Base-by-base conservation (phyloP, 2,888 invertebrate species). In the Polietes domitor region DNA sequence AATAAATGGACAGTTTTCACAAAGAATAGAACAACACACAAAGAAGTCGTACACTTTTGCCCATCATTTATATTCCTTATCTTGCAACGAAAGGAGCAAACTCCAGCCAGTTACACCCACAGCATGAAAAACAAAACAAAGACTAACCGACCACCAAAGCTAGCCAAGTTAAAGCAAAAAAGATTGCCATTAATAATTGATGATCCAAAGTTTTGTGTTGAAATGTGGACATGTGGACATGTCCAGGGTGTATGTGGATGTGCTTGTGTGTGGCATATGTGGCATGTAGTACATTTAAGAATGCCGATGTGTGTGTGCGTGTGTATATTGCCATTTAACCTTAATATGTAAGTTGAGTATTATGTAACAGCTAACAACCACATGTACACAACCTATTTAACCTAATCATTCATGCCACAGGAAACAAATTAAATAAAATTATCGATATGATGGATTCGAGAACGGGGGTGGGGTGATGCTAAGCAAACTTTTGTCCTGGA, bases 51-150 rank as follows among this genome's bases (percentile, higher is more conserved):
- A 61, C 61, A 6, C 17, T 19, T 28, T n/a, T 61, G 28, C 24
- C n/a, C 61, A 61, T 61, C 61, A 61, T 61, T 61, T 61, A 61
- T 61, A 61, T 17, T 9, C 17, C 26, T 61, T 61, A 61, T 61
- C 61, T 3, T 2, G n/a, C 19, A 21, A n/a, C 17, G 15, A 61
- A 61, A 32, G 24, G 58, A 58, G 26, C 26, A 24, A 17, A 5
- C 50, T 3, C 7, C 47, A 47, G 12, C n/a, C 4, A 10, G 47
- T 32, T 32, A 47, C 12, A 12, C 47, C 15, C 47, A 47, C 47
- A 47, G 15, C n/a, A 47, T 2, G 21, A 2, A 21, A 3, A 37
- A 12, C 37, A 37, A 37, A 37, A 7, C 37, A 37, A 37, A 37
- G 7, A 55, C 53, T 3, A 58, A 47, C n/a, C n/a, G n/a, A n/a